Conservation (phyloP, 2,888 invertebrate species). For the Caenorhabditis uteleia region DNA sequence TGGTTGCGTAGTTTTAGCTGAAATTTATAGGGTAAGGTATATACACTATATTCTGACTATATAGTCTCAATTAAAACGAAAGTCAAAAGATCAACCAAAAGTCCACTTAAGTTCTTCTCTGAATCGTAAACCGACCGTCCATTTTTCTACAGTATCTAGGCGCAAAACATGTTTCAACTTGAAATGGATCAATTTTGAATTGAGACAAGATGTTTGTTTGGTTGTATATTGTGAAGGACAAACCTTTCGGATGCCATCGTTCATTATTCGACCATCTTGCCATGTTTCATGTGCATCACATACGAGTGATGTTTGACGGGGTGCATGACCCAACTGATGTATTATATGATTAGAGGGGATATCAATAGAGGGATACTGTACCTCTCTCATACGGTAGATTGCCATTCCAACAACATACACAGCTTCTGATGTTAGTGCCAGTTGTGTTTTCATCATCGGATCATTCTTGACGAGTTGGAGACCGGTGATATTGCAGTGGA, state of each 20-base stretch:
- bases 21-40: background rate
- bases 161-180: too few relatives aligned
- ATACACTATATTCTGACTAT: background rate
- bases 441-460: conserved; percentile 65
- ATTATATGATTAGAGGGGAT: background rate
- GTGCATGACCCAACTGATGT: conserved; percentile 42
- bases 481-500: conserved; percentile 67
- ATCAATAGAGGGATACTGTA: conserved; percentile 20
- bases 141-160: too few relatives aligned
- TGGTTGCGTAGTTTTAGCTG: conserved; percentile 48
- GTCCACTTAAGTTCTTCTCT: too few relatives aligned
- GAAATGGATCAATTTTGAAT: background rate
- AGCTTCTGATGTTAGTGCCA: conserved; percentile 64
- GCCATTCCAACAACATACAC: conserved; percentile 59
- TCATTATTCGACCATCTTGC: conserved; percentile 60
- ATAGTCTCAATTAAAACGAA: background rate
- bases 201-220: background rate
- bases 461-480: conserved; percentile 62
- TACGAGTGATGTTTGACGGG: conserved; percentile 50
- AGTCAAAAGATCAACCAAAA: background rate
- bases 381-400: conserved; percentile 47
- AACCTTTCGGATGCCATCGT: conserved; percentile 58
- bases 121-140: background rate
- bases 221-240: background rate
- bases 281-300: conserved; percentile 65